Conservation (phyloP, 2,797 vertebrate genomes). For the Rhinella marina region DNA sequence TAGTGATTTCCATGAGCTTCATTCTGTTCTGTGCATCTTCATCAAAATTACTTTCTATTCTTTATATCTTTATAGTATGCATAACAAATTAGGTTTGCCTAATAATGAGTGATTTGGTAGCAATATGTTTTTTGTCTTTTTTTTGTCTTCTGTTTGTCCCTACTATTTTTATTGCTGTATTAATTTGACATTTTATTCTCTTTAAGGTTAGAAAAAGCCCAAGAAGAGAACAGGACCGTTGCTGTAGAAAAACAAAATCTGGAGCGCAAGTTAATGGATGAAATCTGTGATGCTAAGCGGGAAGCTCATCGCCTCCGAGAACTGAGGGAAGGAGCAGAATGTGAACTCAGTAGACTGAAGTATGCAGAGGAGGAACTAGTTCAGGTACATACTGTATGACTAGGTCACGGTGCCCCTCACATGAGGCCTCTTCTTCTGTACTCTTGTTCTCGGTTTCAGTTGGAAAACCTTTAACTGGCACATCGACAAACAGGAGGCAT, state of each 20-base stretch:
- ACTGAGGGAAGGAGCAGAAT: conserved; percentile 91
- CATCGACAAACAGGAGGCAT: too few relatives aligned
- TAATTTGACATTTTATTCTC: background rate
- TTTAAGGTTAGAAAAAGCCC: conserved; percentile 92
- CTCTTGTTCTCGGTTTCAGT: too few relatives aligned
- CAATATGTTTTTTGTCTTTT: background rate
- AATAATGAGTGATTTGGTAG: too few relatives aligned
- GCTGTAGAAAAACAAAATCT: conserved; percentile 98
- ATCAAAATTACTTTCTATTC: too few relatives aligned
- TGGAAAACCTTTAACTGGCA: too few relatives aligned
- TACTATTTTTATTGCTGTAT: background rate
- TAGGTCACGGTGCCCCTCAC: too few relatives aligned
- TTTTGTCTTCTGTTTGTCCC: background rate
- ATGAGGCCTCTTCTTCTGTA: too few relatives aligned
- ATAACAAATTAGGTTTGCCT: too few relatives aligned
- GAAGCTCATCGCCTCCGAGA: conserved; percentile 92
- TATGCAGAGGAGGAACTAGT: conserved; percentile 97
- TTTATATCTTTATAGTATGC: too few relatives aligned
- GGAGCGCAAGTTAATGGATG: conserved; percentile 96
- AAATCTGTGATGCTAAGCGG: conserved; percentile 92
- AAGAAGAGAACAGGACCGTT: conserved; percentile 97
- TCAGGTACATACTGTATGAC: conserved; percentile 77
- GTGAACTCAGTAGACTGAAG: conserved; percentile 93
- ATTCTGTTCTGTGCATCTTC: too few relatives aligned
- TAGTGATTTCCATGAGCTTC: too few relatives aligned